These are phyloP conservation scores for Xestobium rufovillosum DNA, from an alignment of 2,888 invertebrate genomes.

Conservation along the genomic window DNA sequence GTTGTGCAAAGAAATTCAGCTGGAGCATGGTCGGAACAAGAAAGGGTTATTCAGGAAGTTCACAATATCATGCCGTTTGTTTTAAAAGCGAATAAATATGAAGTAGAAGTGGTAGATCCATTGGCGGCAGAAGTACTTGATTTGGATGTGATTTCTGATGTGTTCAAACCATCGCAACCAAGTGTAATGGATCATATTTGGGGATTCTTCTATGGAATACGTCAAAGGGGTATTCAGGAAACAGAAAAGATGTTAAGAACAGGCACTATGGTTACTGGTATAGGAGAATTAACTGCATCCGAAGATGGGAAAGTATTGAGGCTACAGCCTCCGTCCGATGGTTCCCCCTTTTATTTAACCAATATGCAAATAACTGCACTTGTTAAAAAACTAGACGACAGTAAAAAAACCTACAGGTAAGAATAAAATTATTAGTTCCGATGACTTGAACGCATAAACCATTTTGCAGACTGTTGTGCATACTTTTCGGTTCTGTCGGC, in stretches of 20 bases:
- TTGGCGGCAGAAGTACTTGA: slow-evolving; percentile 66
- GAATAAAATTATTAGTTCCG: slow-evolving; percentile 17
- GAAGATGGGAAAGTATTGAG: slow-evolving; percentile 54
- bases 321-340: slow-evolving; percentile 65
- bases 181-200: slow-evolving; percentile 73
- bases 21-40: slow-evolving; percentile 83
- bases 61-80: slow-evolving; percentile 76
- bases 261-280: slow-evolving; percentile 69
- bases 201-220: slow-evolving; percentile 78
- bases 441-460: slow-evolving; percentile 9
- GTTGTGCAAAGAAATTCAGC: slow-evolving; percentile 72
- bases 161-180: slow-evolving; percentile 70
- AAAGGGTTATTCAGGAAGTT: slow-evolving; percentile 69
- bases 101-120: slow-evolving; percentile 70
- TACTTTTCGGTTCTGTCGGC: slow-evolving; percentile 51
- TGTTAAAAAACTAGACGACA: slow-evolving; percentile 63
- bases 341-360: slow-evolving; percentile 69
- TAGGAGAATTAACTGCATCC: slow-evolving; percentile 67
- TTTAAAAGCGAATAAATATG: slow-evolving; percentile 52
- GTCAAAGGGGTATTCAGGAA: slow-evolving; percentile 76
- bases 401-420: slow-evolving; percentile 62
- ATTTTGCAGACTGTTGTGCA: slow-evolving; percentile 43
- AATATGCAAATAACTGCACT: slow-evolving; percentile 70
- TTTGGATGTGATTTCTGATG: slow-evolving; percentile 75
- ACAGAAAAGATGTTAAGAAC: slow-evolving; percentile 81